A percentile compares a stretch with the other conserved stretches of the same genome.
These are phyloP conservation scores for Myodes glareolus DNA, from an alignment of 2,113 vertebrate species.

Conservation along the genomic window DNA sequence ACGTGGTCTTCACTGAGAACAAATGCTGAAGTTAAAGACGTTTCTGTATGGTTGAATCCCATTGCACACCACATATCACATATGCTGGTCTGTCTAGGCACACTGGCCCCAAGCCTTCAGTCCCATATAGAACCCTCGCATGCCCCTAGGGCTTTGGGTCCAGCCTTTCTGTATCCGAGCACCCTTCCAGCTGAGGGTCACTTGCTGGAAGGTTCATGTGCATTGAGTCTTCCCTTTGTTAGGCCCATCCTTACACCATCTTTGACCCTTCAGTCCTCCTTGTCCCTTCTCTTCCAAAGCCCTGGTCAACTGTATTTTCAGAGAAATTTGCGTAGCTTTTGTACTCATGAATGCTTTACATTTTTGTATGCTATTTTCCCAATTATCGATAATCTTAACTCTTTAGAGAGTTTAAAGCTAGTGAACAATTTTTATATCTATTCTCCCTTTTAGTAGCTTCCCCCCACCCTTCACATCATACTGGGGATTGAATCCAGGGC, in stretches of 20 bases:
- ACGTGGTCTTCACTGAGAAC: background rate
- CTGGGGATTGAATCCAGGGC: background rate
- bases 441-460: background rate
- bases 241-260: background rate
- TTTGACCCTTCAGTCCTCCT: background rate
- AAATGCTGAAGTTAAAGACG: background rate
- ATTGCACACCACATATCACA: too few relatives aligned
- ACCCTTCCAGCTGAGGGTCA: background rate
- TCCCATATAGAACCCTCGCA: too few relatives aligned
- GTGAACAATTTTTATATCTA: background rate
- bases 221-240: background rate
- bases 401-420: background rate
- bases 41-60: too few relatives aligned
- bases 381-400: background rate
- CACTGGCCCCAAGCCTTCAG: rapidly evolving
- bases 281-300: background rate
- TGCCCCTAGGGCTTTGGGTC: background rate
- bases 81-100: too few relatives aligned
- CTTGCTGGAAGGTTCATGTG: background rate
- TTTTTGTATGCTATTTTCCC: background rate
- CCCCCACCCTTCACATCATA: too few relatives aligned
- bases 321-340: background rate
- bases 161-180: background rate
- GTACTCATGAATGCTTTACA: background rate
- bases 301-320: background rate